Conservation (phyloP, 2,888 invertebrate genomes). For the Heliconius erato region DNA sequence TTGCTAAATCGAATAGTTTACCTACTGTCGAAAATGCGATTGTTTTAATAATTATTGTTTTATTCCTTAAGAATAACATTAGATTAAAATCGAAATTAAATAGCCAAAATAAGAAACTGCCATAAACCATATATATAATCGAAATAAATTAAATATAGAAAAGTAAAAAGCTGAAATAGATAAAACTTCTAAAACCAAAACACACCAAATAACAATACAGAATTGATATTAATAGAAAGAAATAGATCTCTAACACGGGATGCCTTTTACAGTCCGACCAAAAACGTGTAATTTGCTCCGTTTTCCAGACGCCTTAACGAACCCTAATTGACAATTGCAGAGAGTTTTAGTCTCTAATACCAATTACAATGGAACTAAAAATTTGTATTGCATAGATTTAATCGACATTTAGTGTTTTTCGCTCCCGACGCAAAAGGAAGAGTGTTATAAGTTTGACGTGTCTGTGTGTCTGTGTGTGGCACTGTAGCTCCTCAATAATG, state of each 20-base stretch:
- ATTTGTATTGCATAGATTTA: neutral
- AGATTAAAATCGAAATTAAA: no score
- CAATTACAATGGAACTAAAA: neutral
- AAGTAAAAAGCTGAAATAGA: neutral
- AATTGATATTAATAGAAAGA: slow-evolving; percentile 23
- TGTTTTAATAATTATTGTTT: no score
- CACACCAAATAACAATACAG: neutral
- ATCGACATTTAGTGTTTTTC: neutral
- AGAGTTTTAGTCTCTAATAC: slow-evolving; percentile 15
- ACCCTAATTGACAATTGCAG: slow-evolving; percentile 56
- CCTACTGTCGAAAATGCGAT: no score
- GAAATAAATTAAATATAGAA: neutral
- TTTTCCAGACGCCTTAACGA: slow-evolving; percentile 59
- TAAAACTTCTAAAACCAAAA: neutral
- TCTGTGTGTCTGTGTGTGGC: no score
- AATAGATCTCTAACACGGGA: slow-evolving; percentile 22
- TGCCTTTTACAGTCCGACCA: slow-evolving; percentile 53
- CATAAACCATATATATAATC: no score
- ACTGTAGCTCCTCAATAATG: no score
- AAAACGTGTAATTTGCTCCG: slow-evolving; percentile 58
- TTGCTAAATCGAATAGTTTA: no score
- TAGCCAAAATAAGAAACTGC: no score
- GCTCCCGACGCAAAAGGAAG: no score
- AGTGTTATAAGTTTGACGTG: no score
- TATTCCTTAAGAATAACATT: no score